phyloP scores from a whole-genome alignment of 2,113 vertebrate genomes.

The Ochotona curzoniae region DNA sequence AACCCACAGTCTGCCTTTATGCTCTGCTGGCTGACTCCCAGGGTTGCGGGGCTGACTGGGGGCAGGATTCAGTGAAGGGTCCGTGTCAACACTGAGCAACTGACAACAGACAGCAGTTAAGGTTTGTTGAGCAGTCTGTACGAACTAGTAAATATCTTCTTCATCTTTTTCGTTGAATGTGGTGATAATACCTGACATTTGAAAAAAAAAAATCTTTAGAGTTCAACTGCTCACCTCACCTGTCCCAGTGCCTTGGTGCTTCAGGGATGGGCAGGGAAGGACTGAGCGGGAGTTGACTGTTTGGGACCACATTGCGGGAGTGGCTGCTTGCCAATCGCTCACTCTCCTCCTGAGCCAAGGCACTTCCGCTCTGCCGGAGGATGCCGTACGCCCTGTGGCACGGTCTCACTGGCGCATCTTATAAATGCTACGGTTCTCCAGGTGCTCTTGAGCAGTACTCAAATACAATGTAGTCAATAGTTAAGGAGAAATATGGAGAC shows the following conservation, averaged over 20 bases:
- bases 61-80: background rate
- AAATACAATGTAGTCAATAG: background rate
- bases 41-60: background rate
- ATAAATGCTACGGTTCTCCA: background rate
- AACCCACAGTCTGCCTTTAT: background rate
- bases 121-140: no score
- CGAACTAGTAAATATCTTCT: background rate
- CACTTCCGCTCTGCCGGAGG: background rate
- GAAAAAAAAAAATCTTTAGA: no score
- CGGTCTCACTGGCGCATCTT: background rate
- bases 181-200: no score
- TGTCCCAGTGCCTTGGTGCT: no score
- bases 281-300: background rate
- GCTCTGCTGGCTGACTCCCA: no score
- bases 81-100: no score
- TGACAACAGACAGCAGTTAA: background rate
- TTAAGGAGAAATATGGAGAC: background rate
- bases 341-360: background rate
- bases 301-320: background rate
- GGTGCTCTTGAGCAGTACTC: background rate
- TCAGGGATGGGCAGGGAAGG: no score
- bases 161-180: background rate
- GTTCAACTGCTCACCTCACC: background rate
- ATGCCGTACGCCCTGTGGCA: background rate
- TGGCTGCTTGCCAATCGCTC: fast-evolving